A percentile compares a stretch with the other conserved stretches of the same genome.
Evolutionary conservation across 2,888 invertebrate species (phyloP).

Genomic region (Graphium colonna): DNA sequence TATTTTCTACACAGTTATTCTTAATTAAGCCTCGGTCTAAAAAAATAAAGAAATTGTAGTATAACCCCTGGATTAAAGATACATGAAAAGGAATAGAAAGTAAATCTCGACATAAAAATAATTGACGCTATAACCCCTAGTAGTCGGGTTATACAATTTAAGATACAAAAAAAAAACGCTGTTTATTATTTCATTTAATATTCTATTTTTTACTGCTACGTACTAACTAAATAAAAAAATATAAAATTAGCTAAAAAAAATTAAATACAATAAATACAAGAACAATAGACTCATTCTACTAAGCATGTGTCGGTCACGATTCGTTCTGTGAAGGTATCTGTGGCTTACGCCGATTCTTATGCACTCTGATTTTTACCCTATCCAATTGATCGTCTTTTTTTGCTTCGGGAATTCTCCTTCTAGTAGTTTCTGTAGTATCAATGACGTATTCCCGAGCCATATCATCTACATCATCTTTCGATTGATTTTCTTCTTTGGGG

Average conservation of each 20-base stretch:
- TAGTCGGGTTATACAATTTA: too few relatives aligned
- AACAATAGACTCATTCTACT: not conserved
- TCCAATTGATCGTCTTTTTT: not conserved
- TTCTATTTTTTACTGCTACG: not conserved
- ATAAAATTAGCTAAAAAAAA: not conserved
- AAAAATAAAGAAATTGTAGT: too few relatives aligned
- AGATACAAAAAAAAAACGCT: too few relatives aligned
- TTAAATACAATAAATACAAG: not conserved
- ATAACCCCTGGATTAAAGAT: too few relatives aligned
- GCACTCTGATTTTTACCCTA: not conserved
- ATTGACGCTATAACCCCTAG: too few relatives aligned
- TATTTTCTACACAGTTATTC: too few relatives aligned
- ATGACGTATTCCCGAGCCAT: not conserved
- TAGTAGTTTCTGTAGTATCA: not conserved
- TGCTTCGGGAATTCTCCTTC: not conserved
- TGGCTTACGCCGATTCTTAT: conserved; percentile 17
- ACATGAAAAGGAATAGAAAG: too few relatives aligned
- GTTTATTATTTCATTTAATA: not conserved
- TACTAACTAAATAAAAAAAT: not conserved
- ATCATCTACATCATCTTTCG: conserved; percentile 5
- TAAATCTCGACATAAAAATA: too few relatives aligned
- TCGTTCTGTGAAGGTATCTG: conserved; percentile 9
- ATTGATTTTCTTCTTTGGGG: conserved; percentile 4
- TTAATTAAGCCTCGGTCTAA: too few relatives aligned
- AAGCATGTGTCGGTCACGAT: not conserved